Evolutionary conservation across 2,113 vertebrate species (phyloP).

Genomic region (Sphyrna mokarran): DNA sequence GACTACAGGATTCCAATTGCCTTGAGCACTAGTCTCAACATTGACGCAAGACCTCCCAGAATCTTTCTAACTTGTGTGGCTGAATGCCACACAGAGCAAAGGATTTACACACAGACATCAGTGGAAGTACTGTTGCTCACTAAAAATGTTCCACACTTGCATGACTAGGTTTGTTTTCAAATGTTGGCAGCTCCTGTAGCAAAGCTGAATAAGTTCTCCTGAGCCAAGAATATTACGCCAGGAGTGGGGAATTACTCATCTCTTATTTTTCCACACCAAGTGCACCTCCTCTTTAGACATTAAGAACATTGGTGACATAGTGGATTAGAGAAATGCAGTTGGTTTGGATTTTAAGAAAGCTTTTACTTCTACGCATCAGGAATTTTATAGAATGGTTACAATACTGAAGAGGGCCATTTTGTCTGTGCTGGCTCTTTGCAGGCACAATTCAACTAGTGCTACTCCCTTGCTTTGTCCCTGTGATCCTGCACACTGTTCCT

Average conservation of each 20-base stretch:
- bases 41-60: not conserved
- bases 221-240: not conserved
- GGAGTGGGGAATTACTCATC: not conserved
- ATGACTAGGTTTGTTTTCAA: not conserved
- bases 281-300: not conserved
- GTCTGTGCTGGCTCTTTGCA: too few species aligned
- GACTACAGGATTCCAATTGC: not conserved
- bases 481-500: too few species aligned
- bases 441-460: too few species aligned
- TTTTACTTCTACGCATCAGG: too few species aligned
- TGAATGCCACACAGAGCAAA: not conserved
- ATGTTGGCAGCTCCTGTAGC: not conserved
- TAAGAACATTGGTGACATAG: not conserved
- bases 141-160: not conserved
- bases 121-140: not conserved
- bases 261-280: not conserved
- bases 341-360: too few species aligned
- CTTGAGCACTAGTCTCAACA: not conserved
- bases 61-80: not conserved
- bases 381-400: too few species aligned
- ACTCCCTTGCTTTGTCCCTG: too few species aligned
- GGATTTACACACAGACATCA: not conserved
- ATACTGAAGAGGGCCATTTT: too few species aligned
- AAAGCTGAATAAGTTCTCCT: not conserved
- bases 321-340: too few species aligned